Percentiles rank a stretch among this genome's conserved stretches.
These are phyloP conservation scores for Drosophila lacicola DNA, from an alignment of 2,888 invertebrate genomes.

Conservation along the genomic window DNA sequence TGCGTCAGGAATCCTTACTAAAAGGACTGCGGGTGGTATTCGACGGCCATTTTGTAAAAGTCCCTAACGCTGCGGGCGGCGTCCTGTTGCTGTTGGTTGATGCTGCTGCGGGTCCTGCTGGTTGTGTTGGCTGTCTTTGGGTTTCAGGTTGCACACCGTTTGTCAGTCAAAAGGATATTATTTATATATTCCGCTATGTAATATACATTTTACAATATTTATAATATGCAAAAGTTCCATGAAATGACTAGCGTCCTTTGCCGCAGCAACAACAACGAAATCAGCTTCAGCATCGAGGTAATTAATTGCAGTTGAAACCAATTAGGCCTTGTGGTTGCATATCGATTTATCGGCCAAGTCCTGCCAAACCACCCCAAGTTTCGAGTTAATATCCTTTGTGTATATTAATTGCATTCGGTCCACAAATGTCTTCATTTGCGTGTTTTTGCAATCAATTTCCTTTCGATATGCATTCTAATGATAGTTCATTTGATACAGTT, in stretches of 20 bases:
- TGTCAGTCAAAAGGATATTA: constrained; percentile 18
- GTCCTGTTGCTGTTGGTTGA: constrained; percentile 12
- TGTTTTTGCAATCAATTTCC: constrained; percentile 32
- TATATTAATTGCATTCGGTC: constrained; percentile 15
- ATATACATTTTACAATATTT: constrained; percentile 48
- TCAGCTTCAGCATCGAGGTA: constrained; percentile 24
- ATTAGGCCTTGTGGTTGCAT: constrained; percentile 31
- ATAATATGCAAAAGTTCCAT: constrained; percentile 28
- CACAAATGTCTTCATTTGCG: constrained; percentile 18
- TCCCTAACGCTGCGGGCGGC: constrained; percentile 34
- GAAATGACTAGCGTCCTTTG: constrained; percentile 10
- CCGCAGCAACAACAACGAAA: constrained; percentile 6
- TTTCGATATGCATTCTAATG: constrained; percentile 26
- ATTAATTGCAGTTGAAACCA: constrained; percentile 67
- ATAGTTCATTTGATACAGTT: constrained; percentile 56
- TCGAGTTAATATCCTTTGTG: constrained; percentile 28
- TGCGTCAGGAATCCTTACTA: constrained; percentile 50
- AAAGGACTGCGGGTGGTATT: constrained; percentile 46
- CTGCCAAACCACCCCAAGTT: not conserved
- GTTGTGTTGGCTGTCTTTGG: constrained; percentile 18
- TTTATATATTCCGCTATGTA: constrained; percentile 27
- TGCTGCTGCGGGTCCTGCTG: constrained; percentile 4
- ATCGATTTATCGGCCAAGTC: constrained; percentile 26
- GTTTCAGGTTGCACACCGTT: constrained; percentile 37
- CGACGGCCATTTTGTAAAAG: constrained; percentile 45